phyloP scores from a whole-genome alignment of 2,888 invertebrate species.

The Melieria picta region DNA sequence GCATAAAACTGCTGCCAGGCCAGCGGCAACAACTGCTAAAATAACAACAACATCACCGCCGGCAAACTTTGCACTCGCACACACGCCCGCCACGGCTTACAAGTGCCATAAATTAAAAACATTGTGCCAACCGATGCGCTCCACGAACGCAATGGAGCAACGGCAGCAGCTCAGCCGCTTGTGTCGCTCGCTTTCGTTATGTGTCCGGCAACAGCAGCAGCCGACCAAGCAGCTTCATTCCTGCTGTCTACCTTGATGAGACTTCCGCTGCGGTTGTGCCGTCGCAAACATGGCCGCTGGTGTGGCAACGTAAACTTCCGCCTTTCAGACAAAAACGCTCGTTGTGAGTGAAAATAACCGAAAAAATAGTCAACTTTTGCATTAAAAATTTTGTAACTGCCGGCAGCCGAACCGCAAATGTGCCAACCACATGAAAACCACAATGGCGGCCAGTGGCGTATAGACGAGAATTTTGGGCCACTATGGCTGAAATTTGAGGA shows the following conservation, averaged over 20 bases:
- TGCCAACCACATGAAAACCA: conserved; percentile 40
- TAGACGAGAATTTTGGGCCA: conserved; percentile 26
- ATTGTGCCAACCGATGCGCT: conserved; percentile 8
- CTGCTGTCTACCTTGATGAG: conserved; percentile 32
- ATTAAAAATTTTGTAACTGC: conserved; percentile 26
- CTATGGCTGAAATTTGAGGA: conserved; percentile 18
- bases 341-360: conserved; percentile 10
- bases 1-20: background rate
- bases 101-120: conserved; percentile 21
- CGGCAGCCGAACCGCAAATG: background rate
- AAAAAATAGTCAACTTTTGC: conserved; percentile 23
- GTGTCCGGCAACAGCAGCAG: conserved; percentile 12
- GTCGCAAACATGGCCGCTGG: conserved; percentile 18
- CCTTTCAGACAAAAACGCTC: conserved; percentile 28
- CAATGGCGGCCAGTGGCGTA: conserved; percentile 40
- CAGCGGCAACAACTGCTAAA: background rate
- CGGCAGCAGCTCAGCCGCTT: background rate
- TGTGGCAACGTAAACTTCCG: conserved; percentile 29
- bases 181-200: conserved; percentile 1
- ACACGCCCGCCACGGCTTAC: conserved; percentile 18
- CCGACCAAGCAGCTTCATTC: conserved; percentile 19
- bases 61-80: background rate
- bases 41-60: background rate
- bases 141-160: background rate
- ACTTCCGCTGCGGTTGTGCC: conserved; percentile 15